These are phyloP conservation scores for Drosophila limbata DNA, from an alignment of 2,888 invertebrate species.

Conservation along the genomic window DNA sequence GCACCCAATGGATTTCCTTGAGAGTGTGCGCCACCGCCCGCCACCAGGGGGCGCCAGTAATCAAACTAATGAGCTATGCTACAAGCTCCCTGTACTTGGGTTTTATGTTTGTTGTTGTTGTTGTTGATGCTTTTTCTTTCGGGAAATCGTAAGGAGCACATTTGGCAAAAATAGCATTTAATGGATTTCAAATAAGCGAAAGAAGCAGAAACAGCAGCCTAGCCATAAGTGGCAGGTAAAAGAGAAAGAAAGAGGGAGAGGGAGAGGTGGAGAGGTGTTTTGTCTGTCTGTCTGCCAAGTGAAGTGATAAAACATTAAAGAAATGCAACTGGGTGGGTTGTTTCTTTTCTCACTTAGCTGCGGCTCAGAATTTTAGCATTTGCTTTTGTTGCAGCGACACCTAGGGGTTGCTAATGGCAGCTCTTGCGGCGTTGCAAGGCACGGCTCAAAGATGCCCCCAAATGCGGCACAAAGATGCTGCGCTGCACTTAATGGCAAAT, in stretches of 20 bases:
- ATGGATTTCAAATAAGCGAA: slow-evolving; percentile 80
- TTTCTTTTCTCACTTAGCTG: slow-evolving; percentile 6
- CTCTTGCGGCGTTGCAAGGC: slow-evolving; percentile 21
- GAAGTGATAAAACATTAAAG: slow-evolving; percentile 79
- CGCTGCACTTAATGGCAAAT: slow-evolving; percentile 77
- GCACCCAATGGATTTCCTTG: slow-evolving; percentile 16
- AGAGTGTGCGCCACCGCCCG: slow-evolving; percentile 21
- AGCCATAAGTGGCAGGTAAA: slow-evolving; percentile 50
- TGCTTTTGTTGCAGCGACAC: slow-evolving; percentile 41
- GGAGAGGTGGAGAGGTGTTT: slow-evolving; percentile 1
- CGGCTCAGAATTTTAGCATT: background rate
- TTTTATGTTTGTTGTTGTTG: background rate
- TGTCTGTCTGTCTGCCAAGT: slow-evolving; percentile 50
- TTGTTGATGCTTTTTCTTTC: slow-evolving; percentile 14
- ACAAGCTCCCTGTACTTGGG: slow-evolving; percentile 18
- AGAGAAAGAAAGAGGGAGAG: slow-evolving; percentile 4
- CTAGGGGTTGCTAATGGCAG: slow-evolving; percentile 75
- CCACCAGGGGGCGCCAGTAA: slow-evolving; percentile 71
- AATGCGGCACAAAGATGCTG: slow-evolving; percentile 38
- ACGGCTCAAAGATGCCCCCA: slow-evolving; percentile 33
- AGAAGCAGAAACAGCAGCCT: slow-evolving; percentile 23
- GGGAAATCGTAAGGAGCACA: slow-evolving; percentile 31
- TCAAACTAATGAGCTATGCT: slow-evolving; percentile 74
- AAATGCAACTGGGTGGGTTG: slow-evolving; percentile 43
- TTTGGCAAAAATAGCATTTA: slow-evolving; percentile 84